Percentiles rank a stretch among this genome's conserved stretches.
Evolutionary conservation across 2,113 vertebrate genomes (phyloP).

Genomic region (Crotophaga sulcirostris): DNA sequence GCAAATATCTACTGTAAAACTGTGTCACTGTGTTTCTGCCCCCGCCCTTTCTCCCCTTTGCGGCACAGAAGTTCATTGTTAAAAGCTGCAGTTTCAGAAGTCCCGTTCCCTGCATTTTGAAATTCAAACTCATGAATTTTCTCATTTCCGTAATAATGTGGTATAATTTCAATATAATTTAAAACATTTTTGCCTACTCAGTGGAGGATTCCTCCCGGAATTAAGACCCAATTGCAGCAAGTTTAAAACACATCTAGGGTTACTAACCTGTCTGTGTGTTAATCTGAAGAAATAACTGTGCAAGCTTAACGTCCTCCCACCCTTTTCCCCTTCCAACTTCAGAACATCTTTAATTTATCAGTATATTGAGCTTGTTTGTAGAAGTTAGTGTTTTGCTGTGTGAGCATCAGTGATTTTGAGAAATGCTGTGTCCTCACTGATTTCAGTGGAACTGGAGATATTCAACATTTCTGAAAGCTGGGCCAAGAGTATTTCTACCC

Average conservation of each 20-base stretch:
- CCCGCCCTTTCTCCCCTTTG: constrained; percentile 10
- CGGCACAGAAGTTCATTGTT: constrained; percentile 63
- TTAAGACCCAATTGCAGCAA: constrained; percentile 36
- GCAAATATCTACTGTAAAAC: constrained; percentile 92
- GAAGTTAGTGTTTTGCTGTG: constrained; percentile 68
- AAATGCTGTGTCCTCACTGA: constrained; percentile 32
- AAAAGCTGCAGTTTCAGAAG: constrained; percentile 68
- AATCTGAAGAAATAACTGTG: not conserved
- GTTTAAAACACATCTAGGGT: constrained; percentile 5
- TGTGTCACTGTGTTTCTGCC: constrained; percentile 74
- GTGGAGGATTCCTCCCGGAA: constrained; percentile 38
- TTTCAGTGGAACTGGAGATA: not conserved
- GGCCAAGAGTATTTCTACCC: constrained; percentile 29
- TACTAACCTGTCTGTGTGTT: constrained; percentile 21
- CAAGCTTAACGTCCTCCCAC: not conserved
- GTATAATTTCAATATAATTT: not conserved
- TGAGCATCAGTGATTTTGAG: constrained; percentile 38
- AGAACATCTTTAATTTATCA: constrained; percentile 44
- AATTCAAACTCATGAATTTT: constrained; percentile 58
- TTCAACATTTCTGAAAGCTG: not conserved
- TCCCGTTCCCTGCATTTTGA: constrained; percentile 58
- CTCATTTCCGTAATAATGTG: constrained; percentile 36
- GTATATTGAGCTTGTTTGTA: constrained; percentile 48
- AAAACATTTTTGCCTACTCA: constrained; percentile 28
- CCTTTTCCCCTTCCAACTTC: not conserved